Base-by-base conservation (phyloP, 1,140 invertebrate genomes). In the Kradibia gibbosae region DNA sequence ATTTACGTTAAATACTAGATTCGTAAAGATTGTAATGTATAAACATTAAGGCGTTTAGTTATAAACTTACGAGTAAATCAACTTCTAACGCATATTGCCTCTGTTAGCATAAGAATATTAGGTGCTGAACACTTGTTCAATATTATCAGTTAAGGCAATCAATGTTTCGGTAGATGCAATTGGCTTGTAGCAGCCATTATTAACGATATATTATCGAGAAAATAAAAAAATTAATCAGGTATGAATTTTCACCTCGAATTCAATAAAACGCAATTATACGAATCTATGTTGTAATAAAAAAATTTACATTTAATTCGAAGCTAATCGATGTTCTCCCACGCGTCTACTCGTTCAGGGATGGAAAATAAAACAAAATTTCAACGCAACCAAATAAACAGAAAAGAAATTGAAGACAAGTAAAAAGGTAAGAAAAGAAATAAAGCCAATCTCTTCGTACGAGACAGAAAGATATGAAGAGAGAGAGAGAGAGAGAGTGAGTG, bases 241-340 rank as follows among this genome's bases (percentile, higher is more conserved):
- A 57, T 13, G 53, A 13, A 62, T 25, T 31, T 62, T 34, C 8
- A 62, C 10, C 17, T 17, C 28, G 34, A 73, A 53, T 53, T 73
- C 3, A 36, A 53, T 36, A 53, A 73, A 55, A n/a, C 13, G 17
- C 17, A 31, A 53, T 34, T 28, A 36, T 34, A 10, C 17, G 48
- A 67, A 55, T 45, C 25, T 74, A 83, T 78, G 45, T 70, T 72
- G 60, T 80, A 82, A 83, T 50, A 42, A 31, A 11, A 17, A 15
- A 22, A 78, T 42, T 31, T 20, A 1, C 55, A 25, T 13, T 45
- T n/a, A 83, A 83, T 82, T 74, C 25, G 53, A 78, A 84, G 80
- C 72, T 85, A 82, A 80, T 83, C 82, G 81, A 85, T 78, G 84
- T 80, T 70, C 34, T 79, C 34, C 80, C 73, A 73, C 60, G 76